Base-by-base conservation (phyloP, 1,140 invertebrate genomes). In the Metaphire vulgaris region DNA sequence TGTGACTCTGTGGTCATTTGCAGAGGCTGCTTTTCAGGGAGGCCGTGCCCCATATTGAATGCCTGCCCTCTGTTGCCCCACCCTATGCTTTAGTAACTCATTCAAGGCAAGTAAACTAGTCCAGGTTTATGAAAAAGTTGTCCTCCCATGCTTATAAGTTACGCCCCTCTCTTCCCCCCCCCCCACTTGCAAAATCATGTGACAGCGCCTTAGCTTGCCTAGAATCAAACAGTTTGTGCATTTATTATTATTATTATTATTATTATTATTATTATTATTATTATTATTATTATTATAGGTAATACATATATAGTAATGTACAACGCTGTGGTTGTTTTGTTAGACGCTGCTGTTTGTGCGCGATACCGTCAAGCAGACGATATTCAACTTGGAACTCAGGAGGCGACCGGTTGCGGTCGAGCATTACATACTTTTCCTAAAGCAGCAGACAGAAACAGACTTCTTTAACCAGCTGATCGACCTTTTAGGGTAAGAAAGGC, bases 351-450 rank as follows among this genome's bases (percentile, higher is more conserved):
- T 86, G 33, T 85, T 84, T 75, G 68, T 86, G 41, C 79, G 82
- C 71, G 74, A 77, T 34, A 85, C 85, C 1, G 77, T 86, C 16
- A 83, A 81, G 28, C 77, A 77, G 1, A 74, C 81, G 0, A 78
- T 85, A 68, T 86, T 87, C 79, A 81, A 82, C 67, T 31, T 80
- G 16, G 84, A 86, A 78, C 33, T 87, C 28, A 74, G 78, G 65
- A 76, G 71, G 26, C 76, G 84, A 71, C 85, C 85, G 21, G 78
- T 80, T 2, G 86, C 86, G 12, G 78, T 84, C 6, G 83, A 85
- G 72, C 86, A 87, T 73, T 86, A 85, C 74, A 73, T 86, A 14
- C 78, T 70, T 75, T 86, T 83, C 78, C 79, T 87, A 6, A 80
- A 79, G 6, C 41, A 56, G 21, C 41, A 56, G 41, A 56, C 21